Evolutionary conservation across 2,797 vertebrate species (phyloP).

Genomic region (Tangara arthus): DNA sequence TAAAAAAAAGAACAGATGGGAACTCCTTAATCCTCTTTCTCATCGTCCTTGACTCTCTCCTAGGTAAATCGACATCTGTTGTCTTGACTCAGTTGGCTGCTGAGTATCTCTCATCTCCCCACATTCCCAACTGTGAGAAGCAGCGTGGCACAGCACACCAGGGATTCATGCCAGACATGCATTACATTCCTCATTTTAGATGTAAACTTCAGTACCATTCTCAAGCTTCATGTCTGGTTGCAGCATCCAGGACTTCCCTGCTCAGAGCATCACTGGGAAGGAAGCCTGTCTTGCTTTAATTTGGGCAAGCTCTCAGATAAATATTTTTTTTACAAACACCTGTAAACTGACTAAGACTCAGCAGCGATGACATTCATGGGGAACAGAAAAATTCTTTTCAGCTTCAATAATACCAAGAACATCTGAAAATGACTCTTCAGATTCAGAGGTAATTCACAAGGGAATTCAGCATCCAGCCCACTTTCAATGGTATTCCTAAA

Average conservation of each 20-base stretch:
- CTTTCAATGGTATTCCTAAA: background rate
- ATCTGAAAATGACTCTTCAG: background rate
- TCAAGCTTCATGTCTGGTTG: background rate
- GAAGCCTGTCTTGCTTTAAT: background rate
- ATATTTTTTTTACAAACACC: background rate
- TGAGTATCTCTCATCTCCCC: background rate
- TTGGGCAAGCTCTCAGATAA: background rate
- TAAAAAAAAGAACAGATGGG: background rate
- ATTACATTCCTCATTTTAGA: background rate
- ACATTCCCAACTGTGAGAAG: background rate
- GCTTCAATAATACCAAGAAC: background rate
- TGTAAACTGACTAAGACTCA: background rate
- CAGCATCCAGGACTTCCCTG: background rate
- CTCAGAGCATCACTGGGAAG: background rate
- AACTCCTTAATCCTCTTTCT: slow-evolving; percentile 2
- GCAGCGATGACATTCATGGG: background rate
- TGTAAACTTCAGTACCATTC: background rate
- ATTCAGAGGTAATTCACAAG: background rate
- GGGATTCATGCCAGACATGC: background rate
- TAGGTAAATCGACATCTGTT: background rate
- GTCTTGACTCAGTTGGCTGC: background rate
- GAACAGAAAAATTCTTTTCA: background rate
- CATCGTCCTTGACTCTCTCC: background rate
- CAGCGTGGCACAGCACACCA: background rate
- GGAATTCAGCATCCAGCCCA: background rate